Percentiles rank a stretch among this genome's conserved stretches.
Evolutionary conservation across 2,113 vertebrate species (phyloP).

Genomic region (Penelope pileata): DNA sequence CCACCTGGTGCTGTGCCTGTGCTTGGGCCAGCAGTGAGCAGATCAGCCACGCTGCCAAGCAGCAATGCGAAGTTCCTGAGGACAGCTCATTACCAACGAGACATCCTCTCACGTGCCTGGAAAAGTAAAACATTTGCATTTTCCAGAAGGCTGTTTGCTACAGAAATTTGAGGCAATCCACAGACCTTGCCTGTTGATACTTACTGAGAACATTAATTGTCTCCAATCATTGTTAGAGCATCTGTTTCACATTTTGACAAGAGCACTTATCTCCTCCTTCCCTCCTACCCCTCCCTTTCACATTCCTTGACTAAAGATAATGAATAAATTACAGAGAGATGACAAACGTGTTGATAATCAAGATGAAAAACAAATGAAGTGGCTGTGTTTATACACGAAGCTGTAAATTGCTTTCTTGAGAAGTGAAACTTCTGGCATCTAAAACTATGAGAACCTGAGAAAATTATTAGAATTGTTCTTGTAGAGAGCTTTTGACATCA

Average conservation of each 20-base stretch:
- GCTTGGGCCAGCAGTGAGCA: constrained; percentile 6
- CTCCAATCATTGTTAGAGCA: constrained; percentile 77
- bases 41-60: background rate
- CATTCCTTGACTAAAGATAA: constrained; percentile 76
- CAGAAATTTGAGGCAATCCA: constrained; percentile 61
- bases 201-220: constrained; percentile 78
- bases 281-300: constrained; percentile 60
- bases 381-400: constrained; percentile 60
- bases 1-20: background rate
- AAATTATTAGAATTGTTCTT: constrained; percentile 49
- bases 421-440: constrained; percentile 54
- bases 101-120: constrained; percentile 40
- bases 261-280: constrained; percentile 69
- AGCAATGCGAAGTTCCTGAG: background rate
- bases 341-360: constrained; percentile 80
- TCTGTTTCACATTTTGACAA: constrained; percentile 83
- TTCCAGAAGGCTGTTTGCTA: constrained; percentile 52
- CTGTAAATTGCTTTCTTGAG: constrained; percentile 77
- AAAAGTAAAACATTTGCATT: constrained; percentile 77
- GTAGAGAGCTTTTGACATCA: background rate
- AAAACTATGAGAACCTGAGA: constrained; percentile 63
- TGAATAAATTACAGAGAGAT: constrained; percentile 80
- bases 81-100: constrained; percentile 57
- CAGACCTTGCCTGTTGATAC: constrained; percentile 62
- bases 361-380: constrained; percentile 79